Evolutionary conservation across 2,888 invertebrate genomes (phyloP).

Genomic region (Trissoscelio sp.): DNA sequence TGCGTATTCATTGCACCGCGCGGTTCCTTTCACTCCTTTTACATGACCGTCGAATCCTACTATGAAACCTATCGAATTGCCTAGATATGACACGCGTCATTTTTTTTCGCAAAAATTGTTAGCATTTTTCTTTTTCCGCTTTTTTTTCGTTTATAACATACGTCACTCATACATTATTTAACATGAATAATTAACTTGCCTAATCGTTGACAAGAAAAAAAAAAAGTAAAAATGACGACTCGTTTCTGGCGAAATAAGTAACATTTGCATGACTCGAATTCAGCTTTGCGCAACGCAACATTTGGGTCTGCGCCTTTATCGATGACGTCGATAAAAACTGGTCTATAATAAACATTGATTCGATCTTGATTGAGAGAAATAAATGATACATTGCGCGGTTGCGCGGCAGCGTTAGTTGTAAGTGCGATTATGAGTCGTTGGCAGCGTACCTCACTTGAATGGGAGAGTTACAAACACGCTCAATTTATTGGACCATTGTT

Average conservation of each 20-base stretch:
- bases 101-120: slow-evolving; percentile 5
- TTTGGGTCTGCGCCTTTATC: slow-evolving; percentile 21
- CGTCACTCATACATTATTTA: slow-evolving; percentile 17
- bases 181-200: slow-evolving; percentile 7
- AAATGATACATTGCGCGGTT: neutral
- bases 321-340: slow-evolving; percentile 14
- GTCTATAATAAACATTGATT: slow-evolving; percentile 24
- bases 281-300: slow-evolving; percentile 15
- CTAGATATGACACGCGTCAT: no score
- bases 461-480: slow-evolving; percentile 20
- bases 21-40: slow-evolving; percentile 65
- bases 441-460: slow-evolving; percentile 7
- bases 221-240: neutral
- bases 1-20: slow-evolving; percentile 13
- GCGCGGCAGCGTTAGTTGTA: neutral
- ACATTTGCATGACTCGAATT: slow-evolving; percentile 7
- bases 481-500: slow-evolving; percentile 25
- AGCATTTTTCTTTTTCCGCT: slow-evolving; percentile 1
- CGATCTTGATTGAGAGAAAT: slow-evolving; percentile 14
- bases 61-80: slow-evolving; percentile 37
- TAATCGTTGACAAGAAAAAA: neutral
- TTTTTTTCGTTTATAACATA: neutral
- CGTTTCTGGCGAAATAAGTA: neutral
- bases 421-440: slow-evolving; percentile 21
- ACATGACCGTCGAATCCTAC: slow-evolving; percentile 38